These are phyloP conservation scores for Gandaritis pyraliata DNA, from an alignment of 2,888 invertebrate species.

Conservation along the genomic window DNA sequence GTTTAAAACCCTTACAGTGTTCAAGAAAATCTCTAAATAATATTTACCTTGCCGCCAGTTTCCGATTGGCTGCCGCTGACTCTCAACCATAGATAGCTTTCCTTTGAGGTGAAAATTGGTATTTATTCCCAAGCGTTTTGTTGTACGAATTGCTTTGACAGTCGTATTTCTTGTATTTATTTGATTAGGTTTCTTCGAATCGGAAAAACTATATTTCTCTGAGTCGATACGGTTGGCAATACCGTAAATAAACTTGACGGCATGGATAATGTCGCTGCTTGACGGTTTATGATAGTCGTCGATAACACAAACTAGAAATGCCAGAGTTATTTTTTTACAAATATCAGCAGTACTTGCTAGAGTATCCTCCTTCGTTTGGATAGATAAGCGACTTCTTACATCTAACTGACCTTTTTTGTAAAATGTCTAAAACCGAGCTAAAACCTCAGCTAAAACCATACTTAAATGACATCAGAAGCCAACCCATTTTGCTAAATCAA, in stretches of 20 bases:
- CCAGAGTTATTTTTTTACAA: too few relatives aligned
- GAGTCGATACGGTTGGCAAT: constrained; percentile 28
- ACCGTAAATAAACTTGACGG: constrained; percentile 27
- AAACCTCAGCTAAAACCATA: too few relatives aligned
- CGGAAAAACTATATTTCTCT: constrained; percentile 35
- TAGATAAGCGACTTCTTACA: too few relatives aligned
- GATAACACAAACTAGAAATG: too few relatives aligned
- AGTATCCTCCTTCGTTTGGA: too few relatives aligned
- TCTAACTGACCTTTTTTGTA: too few relatives aligned
- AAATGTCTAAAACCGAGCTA: too few relatives aligned
- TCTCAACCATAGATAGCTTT: constrained; percentile 57
- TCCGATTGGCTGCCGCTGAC: constrained; percentile 58
- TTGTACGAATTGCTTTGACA: constrained; percentile 46
- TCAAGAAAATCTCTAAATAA: constrained; percentile 70
- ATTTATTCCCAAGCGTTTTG: constrained; percentile 65
- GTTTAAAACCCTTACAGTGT: constrained; percentile 70
- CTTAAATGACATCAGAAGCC: too few relatives aligned
- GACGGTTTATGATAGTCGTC: constrained; percentile 24
- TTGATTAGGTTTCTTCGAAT: constrained; percentile 40
- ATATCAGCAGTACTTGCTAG: too few relatives aligned
- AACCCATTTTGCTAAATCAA: not conserved
- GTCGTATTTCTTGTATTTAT: constrained; percentile 43
- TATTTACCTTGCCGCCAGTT: constrained; percentile 69
- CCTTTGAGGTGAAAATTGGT: constrained; percentile 72
- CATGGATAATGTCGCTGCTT: too few relatives aligned